Evolutionary conservation across 2,888 invertebrate species (phyloP).

Genomic region (Torymus texanus): DNA sequence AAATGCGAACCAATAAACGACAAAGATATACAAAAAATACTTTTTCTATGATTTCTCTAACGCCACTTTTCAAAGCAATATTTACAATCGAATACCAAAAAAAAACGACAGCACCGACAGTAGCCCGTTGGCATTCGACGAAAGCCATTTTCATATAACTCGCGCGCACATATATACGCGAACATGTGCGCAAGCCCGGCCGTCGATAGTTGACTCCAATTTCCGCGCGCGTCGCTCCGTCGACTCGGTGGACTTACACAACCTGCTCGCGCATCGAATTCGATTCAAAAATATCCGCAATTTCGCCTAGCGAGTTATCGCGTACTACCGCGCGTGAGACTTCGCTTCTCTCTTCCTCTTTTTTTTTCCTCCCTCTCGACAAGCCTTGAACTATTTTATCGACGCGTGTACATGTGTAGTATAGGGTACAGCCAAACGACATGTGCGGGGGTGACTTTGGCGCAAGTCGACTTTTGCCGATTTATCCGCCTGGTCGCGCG

Average conservation of each 20-base stretch:
- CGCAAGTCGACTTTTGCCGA: neutral
- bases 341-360: neutral
- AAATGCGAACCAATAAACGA: too few relatives aligned
- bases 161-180: neutral
- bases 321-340: neutral
- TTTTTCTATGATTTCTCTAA: conserved; percentile 11
- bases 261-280: neutral
- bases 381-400: conserved; percentile 45
- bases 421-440: conserved; percentile 19
- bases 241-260: conserved; percentile 15
- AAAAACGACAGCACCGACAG: neutral
- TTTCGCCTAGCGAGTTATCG: conserved; percentile 13
- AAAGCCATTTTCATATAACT: conserved; percentile 41
- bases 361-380: neutral
- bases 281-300: conserved; percentile 26
- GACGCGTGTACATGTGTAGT: neutral
- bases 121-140: conserved; percentile 16
- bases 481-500: conserved; percentile 1
- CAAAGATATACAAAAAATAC: neutral
- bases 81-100: conserved; percentile 17
- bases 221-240: conserved; percentile 3
- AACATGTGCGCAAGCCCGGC: neutral
- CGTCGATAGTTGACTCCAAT: conserved; percentile 32
- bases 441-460: conserved; percentile 12
- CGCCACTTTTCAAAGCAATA: conserved; percentile 9